Base-by-base conservation (phyloP, 2,113 vertebrate species). In the Myiozetetes cayanensis region DNA sequence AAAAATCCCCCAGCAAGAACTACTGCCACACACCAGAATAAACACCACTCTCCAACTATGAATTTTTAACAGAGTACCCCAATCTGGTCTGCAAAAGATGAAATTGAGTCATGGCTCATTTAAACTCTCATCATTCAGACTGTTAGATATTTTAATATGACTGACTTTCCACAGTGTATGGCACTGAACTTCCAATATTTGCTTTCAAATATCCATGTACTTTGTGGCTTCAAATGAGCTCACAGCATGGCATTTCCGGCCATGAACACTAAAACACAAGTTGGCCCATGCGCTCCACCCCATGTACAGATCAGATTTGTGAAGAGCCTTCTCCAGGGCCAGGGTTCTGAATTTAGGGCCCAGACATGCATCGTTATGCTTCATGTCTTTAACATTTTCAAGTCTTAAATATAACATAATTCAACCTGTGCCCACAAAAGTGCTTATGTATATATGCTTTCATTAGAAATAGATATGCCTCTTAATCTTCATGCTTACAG, bases 381-480 rank as follows among this genome's bases (percentile, higher is more conserved):
- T 85, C 37, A 27, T 18, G 9, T 50, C 52, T 87, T 65, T 78
- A 89, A 81, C 58, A 67, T 71, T 91, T 89, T 37, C 28, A 67
- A 73, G 27, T 49, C 33, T 85, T 59, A 83, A 70, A 55, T 43
- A 39, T 31, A 16, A 70, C 50, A 71, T 27, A 39, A 4, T 77
- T 89, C 33, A 39, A 33, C 59, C 47, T 85, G 70, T 58, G 3
- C 22, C 41, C 16, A 33, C 59, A 52, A 50, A 93, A 81, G 37
- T 21, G 46, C 8, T 75, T 89, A 74, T 78, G 73, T 88, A 79
- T 88, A 83, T 24, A 89, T 12, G 43, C 25, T 79, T 94, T 90
- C 65, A 94, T 91, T 95, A 88, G 90, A 91, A 95, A 90, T 73
- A 86, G 49, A 81, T 61, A 25, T 63, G 50, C 49, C 41, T 81